These are phyloP conservation scores for Trachemys scripta DNA, from an alignment of 2,113 vertebrate species.

Conservation along the genomic window DNA sequence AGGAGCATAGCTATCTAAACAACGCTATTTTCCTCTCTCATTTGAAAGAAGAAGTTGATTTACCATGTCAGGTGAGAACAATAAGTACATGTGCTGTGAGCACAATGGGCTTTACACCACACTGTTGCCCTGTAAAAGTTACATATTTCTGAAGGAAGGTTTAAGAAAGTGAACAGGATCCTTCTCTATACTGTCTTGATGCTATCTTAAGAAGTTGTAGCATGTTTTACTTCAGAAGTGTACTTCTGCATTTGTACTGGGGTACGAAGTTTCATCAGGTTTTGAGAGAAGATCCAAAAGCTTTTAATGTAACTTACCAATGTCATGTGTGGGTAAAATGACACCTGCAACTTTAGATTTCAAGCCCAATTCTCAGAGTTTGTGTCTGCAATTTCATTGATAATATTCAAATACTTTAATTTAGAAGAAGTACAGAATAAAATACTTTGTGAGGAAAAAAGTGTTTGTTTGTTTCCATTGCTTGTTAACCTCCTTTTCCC, in stretches of 20 bases:
- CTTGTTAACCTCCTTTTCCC: neutral
- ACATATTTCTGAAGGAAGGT: constrained; percentile 10
- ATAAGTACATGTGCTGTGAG: neutral
- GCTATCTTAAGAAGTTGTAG: constrained; percentile 27
- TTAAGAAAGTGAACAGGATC: constrained; percentile 25
- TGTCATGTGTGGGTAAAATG: neutral
- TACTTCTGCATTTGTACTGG: neutral
- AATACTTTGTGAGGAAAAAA: neutral
- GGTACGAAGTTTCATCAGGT: constrained; percentile 10
- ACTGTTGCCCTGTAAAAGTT: neutral
- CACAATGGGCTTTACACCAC: neutral
- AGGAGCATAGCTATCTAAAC: neutral
- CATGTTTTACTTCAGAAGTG: neutral
- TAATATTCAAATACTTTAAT: neutral
- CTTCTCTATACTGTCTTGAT: constrained; percentile 49
- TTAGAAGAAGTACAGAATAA: neutral
- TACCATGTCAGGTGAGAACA: neutral
- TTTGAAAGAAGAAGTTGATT: neutral
- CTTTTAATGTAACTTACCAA: constrained; percentile 24
- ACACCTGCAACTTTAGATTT: neutral
- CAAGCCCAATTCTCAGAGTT: neutral
- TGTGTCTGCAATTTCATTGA: neutral
- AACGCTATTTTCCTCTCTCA: neutral
- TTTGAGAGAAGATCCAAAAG: constrained; percentile 38
- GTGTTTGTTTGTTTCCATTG: rapidly evolving